Percentiles rank a stretch among this genome's conserved stretches.
phyloP scores from a whole-genome alignment of 2,797 vertebrate genomes.

The Podargus strigoides region DNA sequence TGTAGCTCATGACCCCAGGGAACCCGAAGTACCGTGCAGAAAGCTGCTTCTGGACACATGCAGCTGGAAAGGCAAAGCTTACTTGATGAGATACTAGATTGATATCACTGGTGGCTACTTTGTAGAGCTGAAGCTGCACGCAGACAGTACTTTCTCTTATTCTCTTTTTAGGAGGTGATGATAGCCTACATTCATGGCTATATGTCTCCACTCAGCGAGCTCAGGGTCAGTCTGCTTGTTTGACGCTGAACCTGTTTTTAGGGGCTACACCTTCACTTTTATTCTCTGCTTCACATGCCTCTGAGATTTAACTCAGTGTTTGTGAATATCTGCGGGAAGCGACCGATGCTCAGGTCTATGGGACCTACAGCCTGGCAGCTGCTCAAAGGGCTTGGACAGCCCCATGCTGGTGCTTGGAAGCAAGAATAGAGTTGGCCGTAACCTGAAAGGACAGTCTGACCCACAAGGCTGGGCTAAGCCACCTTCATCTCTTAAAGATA shows the following conservation, averaged over 20 bases:
- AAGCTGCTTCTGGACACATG: fast-evolving
- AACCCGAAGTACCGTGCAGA: not conserved
- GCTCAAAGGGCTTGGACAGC: too few relatives aligned
- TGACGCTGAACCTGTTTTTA: not conserved
- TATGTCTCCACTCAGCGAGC: not conserved
- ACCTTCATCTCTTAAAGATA: not conserved
- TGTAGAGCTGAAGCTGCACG: not conserved
- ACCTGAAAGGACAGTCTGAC: not conserved
- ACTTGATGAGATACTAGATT: not conserved
- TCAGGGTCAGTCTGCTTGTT: not conserved
- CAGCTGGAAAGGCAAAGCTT: not conserved
- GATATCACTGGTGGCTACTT: not conserved
- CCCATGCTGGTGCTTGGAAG: too few relatives aligned
- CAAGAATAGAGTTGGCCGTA: not conserved
- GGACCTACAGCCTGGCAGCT: too few relatives aligned
- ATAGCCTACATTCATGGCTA: not conserved
- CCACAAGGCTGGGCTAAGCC: not conserved
- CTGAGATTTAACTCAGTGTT: not conserved
- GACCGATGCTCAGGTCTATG: too few relatives aligned
- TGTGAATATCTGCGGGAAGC: not conserved
- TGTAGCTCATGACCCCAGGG: not conserved
- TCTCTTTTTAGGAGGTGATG: not conserved
- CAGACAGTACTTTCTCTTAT: not conserved
- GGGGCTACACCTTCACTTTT: not conserved
- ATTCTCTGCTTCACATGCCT: not conserved